These are phyloP conservation scores for Drosophila nr. perissopoda DNA, from an alignment of 2,888 invertebrate species.

Conservation along the genomic window DNA sequence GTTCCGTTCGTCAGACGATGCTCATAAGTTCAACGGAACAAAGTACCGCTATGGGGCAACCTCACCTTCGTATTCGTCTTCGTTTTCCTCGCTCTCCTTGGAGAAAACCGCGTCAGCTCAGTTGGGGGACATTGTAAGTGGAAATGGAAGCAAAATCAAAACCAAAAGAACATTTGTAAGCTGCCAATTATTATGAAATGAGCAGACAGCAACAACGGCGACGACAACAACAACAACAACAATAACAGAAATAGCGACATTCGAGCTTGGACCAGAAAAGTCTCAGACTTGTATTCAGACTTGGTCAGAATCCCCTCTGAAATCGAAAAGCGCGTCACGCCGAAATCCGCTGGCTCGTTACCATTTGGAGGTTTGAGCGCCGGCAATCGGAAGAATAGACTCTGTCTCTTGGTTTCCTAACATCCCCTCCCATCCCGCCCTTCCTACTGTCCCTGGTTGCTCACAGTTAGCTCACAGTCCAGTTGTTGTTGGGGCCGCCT, in stretches of 20 bases:
- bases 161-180: conserved; percentile 75
- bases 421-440: conserved; percentile 3
- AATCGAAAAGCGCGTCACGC: conserved; percentile 75
- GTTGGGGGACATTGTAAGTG: conserved; percentile 36
- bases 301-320: conserved; percentile 16
- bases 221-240: not conserved
- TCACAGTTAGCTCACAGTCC: conserved; percentile 23
- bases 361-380: conserved; percentile 70
- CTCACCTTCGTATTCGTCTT: not conserved
- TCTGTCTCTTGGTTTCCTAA: conserved; percentile 30
- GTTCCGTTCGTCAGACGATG: conserved; percentile 25
- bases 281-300: conserved; percentile 8
- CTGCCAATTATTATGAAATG: conserved; percentile 77
- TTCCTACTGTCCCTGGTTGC: not conserved
- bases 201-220: conserved; percentile 44
- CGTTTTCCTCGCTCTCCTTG: conserved; percentile 1
- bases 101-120: conserved; percentile 52
- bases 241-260: conserved; percentile 55
- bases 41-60: conserved; percentile 60
- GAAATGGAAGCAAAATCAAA: conserved; percentile 65
- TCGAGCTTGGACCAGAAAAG: conserved; percentile 39
- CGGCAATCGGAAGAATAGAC: conserved; percentile 64
- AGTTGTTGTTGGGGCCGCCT: conserved; percentile 53
- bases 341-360: conserved; percentile 72
- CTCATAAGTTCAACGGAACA: conserved; percentile 70